Base-by-base conservation (phyloP, 53 echinoderm and acorn worm species). In the Arbacia lixula region DNA sequence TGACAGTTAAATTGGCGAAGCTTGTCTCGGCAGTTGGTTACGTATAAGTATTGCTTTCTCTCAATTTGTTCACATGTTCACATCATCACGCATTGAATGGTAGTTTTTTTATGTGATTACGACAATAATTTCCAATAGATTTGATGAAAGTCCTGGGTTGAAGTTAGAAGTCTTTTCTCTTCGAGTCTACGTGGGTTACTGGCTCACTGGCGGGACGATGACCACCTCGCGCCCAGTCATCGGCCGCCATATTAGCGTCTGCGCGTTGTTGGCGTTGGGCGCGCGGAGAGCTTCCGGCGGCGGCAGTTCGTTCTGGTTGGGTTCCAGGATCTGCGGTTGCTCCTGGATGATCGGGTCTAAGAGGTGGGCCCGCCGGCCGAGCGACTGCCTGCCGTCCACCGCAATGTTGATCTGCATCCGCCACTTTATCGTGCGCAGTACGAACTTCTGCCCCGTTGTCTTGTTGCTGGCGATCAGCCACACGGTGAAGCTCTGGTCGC, bases 401-500 rank as follows among this genome's bases (percentile, higher is more conserved):
- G 90, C 98, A 35, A 98, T 90, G 53, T 98, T 94, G 42, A 98
- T 92, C 84, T 92, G 90, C 98, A 98, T 98, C 51, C 93, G 75
- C 98, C 98, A 98, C 54, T 98, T 94, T 54, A 98, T 90, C 29
- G 98, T 98, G 43, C 93, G 91, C 30, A 98, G 77, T 36, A 98
- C 98, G 76, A 98, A 94, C 87, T 92, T 98, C 83, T 94, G 94
- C 24, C 93, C 93, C 0, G 98, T 98, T 64, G 88, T 92, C 60
- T 94, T 94, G 87, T 98, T 98, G 55, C 94, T 90, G 0, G 97
- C 97, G 37, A 98, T 88, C 0, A 98, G 87, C 98, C 98, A 98
- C 6, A 98, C 98, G 26, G 98, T 98, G 78, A 98, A 94, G 64
- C 98, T 98, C 78, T 98, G 98, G 66, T 98, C 94, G 42, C 98